Base-by-base conservation (phyloP, 2,797 vertebrate species). In the Hafferia zeledoni region DNA sequence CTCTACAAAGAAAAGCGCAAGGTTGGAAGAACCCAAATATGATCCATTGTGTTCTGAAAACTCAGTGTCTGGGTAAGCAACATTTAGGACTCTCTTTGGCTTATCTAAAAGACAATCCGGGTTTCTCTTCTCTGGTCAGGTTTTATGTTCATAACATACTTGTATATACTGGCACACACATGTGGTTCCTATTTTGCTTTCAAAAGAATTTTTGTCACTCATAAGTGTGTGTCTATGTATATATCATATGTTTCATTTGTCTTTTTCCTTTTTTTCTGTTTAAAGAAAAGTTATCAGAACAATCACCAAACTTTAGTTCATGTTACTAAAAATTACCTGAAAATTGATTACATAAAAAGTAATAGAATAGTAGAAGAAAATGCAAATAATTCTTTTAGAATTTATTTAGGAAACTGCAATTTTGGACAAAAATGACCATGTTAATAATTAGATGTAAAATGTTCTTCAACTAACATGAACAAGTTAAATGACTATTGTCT, bases 11-110 rank as follows among this genome's bases (percentile, higher is more conserved):
- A 99, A 99, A 97, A 97, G 95, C 97, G 97, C 97, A 96, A 98
- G 95, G 97, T 98, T 98, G 96, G 98, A 98, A 97, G 97, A 98
- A 97, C 97, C 97, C 89, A 96, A 98, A 97, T 97, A 98, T 94
- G 97, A 98, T 96, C 97, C 97, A 85, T 98, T 98, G 87, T 96
- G 95, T 94, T 98, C 98, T 97, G 98, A 98, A 98, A 98, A 98
- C 97, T 98, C 98, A 97, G 83, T 98, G 97, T 98, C 98, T 98
- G 98, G 99, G 99, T 99, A 98, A 99, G 99, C 98, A 94, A 88
- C 13, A 5, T 95, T 96, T 96, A 97, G 97, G 96, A 94, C 74
- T 95, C 83, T 90, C 71, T 96, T 85, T 41, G 43, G 52, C 83
- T 96, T 94, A 88, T 72, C 37, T 92, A 87, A 95, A 97, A 90